Conservation (phyloP, 2,888 invertebrate species). For the Eupsilia transversa region DNA sequence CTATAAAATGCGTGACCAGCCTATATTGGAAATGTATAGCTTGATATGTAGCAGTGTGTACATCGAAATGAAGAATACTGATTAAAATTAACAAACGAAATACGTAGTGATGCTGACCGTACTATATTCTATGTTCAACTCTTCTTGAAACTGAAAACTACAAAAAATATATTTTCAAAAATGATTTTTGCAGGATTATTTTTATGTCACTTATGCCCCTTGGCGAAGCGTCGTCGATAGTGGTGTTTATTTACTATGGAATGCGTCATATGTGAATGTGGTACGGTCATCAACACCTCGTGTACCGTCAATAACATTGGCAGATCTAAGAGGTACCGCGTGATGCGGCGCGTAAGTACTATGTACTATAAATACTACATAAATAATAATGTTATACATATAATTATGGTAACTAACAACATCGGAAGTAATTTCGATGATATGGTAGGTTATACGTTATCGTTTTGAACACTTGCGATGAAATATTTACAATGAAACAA, state of each 20-base stretch:
- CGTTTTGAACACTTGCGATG: constrained; percentile 64
- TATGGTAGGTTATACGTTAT: constrained; percentile 63
- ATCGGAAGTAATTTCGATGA: constrained; percentile 66
- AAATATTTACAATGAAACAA: constrained; percentile 65
- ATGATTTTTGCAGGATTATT: background rate
- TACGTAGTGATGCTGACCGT: constrained; percentile 28
- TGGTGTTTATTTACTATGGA: background rate
- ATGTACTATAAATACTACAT: constrained; percentile 65
- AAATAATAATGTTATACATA: constrained; percentile 60
- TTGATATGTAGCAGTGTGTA: no score
- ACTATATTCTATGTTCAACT: background rate
- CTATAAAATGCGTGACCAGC: no score
- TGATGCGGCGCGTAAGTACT: constrained; percentile 68
- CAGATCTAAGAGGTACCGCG: constrained; percentile 75
- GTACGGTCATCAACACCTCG: constrained; percentile 10
- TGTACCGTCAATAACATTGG: constrained; percentile 71
- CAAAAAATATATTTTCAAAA: background rate
- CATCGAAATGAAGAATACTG: constrained; percentile 73
- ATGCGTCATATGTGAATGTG: background rate
- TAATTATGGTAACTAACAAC: constrained; percentile 68
- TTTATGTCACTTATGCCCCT: background rate
- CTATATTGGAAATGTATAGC: no score
- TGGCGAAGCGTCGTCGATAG: background rate
- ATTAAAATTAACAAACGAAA: constrained; percentile 69
- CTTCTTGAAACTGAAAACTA: background rate